Percentiles rank a stretch among this genome's conserved stretches.
phyloP scores from a whole-genome alignment of 2,888 invertebrate genomes.

The Eupithecia insigniata region DNA sequence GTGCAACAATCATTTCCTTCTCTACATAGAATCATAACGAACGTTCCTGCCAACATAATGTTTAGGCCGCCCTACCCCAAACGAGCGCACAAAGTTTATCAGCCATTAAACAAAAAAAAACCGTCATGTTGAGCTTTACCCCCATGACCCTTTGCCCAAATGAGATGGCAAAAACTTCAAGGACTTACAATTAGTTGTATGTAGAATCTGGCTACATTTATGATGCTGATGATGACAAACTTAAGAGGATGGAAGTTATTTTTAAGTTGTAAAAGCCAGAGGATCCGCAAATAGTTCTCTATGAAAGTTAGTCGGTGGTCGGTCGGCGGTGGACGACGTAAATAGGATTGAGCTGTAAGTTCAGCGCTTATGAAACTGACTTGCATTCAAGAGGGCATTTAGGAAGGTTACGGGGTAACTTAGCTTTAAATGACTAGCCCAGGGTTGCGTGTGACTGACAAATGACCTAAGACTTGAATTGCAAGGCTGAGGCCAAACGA shows the following conservation, averaged over 20 bases:
- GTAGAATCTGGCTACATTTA: background rate
- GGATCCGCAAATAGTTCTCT: slow-evolving; percentile 14
- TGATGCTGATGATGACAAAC: background rate
- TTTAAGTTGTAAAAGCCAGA: background rate
- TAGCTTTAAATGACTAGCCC: background rate
- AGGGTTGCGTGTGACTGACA: background rate
- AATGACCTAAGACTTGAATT: background rate
- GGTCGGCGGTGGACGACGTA: background rate
- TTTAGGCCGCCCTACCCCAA: background rate
- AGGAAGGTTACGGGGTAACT: background rate
- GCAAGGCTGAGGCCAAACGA: background rate
- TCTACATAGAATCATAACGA: background rate
- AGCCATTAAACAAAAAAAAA: background rate
- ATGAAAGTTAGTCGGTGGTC: background rate
- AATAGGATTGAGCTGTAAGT: slow-evolving; percentile 2
- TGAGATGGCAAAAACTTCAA: background rate
- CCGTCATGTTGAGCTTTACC: background rate
- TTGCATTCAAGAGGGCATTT: too few species aligned
- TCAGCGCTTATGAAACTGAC: background rate
- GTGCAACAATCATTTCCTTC: slow-evolving; percentile 62
- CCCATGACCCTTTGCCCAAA: background rate
- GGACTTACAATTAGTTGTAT: background rate
- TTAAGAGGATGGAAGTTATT: background rate
- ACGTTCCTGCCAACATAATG: background rate
- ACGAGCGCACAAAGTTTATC: background rate